phyloP scores from a whole-genome alignment of 2,888 invertebrate genomes.

The Dryobota labecula region DNA sequence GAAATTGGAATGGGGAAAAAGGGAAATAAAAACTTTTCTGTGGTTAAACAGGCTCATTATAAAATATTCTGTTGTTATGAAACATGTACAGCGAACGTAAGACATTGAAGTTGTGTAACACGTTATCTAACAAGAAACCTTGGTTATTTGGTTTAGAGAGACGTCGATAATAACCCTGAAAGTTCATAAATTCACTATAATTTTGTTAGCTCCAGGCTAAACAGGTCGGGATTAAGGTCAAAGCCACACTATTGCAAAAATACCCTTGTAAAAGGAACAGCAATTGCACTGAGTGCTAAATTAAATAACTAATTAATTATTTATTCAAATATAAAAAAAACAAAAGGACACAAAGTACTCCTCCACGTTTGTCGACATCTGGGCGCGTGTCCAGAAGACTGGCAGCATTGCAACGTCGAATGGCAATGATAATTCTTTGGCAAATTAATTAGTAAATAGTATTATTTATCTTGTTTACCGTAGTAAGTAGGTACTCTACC shows the following conservation, averaged over 20 bases:
- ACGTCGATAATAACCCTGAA: slow-evolving; percentile 27
- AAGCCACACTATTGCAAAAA: slow-evolving; percentile 33
- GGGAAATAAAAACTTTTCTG: not conserved
- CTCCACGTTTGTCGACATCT: not conserved
- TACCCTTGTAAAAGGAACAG: slow-evolving; percentile 1
- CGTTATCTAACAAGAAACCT: slow-evolving; percentile 14
- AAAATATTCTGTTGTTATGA: not conserved
- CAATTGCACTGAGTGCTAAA: not conserved
- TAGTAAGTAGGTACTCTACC: too few relatives aligned
- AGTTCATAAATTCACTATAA: slow-evolving; percentile 33
- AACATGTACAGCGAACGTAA: not conserved
- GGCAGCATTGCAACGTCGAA: not conserved
- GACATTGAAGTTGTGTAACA: slow-evolving; percentile 6
- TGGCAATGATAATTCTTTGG: not conserved
- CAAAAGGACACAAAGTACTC: not conserved
- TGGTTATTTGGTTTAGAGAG: slow-evolving; percentile 3
- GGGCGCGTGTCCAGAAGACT: not conserved
- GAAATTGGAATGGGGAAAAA: not conserved
- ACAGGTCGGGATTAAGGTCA: slow-evolving; percentile 20
- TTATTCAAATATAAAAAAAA: not conserved
- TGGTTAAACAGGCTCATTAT: not conserved
- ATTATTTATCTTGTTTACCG: not conserved
- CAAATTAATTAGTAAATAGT: not conserved
- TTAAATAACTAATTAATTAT: not conserved
- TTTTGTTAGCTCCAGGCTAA: slow-evolving; percentile 16